phyloP scores from a whole-genome alignment of 2,888 invertebrate species.

The Cephus rjabovi region DNA sequence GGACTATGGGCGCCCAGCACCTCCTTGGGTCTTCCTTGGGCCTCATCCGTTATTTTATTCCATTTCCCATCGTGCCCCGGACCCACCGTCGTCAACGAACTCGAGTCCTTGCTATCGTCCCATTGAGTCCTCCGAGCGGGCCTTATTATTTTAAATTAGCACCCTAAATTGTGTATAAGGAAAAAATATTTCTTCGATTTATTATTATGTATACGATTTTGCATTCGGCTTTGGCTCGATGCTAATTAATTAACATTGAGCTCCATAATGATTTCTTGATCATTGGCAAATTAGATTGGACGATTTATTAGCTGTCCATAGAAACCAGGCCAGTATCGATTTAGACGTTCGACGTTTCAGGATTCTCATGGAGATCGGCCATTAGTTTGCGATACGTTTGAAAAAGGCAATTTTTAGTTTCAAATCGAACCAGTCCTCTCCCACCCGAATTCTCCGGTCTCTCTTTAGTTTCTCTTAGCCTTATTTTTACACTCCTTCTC shows the following conservation, averaged over 20 bases:
- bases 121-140: background rate
- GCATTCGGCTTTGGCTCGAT: background rate
- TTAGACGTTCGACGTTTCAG: background rate
- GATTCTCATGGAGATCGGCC: background rate
- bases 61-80: background rate
- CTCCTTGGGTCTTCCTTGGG: constrained; percentile 14
- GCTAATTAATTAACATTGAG: background rate
- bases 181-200: background rate
- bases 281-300: background rate
- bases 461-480: background rate
- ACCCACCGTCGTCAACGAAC: background rate
- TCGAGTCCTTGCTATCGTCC: background rate
- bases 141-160: background rate
- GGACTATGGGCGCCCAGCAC: constrained; percentile 14
- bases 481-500: background rate
- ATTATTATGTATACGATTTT: background rate
- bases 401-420: background rate
- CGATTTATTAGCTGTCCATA: background rate
- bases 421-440: background rate
- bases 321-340: background rate
- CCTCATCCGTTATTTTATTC: background rate
- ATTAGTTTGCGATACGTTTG: background rate
- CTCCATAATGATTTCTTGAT: background rate
- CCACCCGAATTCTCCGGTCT: background rate
- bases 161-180: background rate